Conservation (phyloP, 2,888 invertebrate genomes). For the Lepidochrysops patricia region DNA sequence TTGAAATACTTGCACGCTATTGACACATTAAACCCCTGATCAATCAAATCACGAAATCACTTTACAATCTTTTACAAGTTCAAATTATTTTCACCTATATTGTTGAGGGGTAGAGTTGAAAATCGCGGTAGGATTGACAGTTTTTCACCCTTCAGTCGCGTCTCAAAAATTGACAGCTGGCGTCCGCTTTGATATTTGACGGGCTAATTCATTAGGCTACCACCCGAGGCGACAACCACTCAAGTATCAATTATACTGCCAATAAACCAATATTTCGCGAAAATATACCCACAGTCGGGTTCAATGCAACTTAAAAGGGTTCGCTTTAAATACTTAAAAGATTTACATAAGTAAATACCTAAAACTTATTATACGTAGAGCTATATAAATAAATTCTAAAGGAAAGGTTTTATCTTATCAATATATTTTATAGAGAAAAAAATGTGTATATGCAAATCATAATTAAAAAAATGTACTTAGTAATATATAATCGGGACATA, state of each 20-base stretch:
- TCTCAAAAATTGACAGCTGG: constrained; percentile 57
- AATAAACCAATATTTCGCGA: background rate
- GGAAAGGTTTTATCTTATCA: no score
- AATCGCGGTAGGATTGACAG: constrained; percentile 18
- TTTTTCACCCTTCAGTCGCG: constrained; percentile 36
- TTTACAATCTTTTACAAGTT: constrained; percentile 25
- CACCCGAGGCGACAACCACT: constrained; percentile 31
- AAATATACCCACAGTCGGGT: background rate
- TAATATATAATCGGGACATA: no score
- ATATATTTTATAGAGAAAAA: no score
- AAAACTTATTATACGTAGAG: no score
- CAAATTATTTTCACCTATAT: constrained; percentile 19
- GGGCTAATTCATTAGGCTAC: constrained; percentile 52
- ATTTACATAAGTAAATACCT: no score
- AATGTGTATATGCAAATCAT: no score
- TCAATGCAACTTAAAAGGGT: background rate
- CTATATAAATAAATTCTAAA: no score
- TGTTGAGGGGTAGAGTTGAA: constrained; percentile 15
- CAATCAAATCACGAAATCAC: constrained; percentile 44
- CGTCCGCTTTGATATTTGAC: constrained; percentile 59
- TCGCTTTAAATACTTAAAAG: no score
- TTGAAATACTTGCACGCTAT: constrained; percentile 37
- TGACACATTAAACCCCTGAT: constrained; percentile 47
- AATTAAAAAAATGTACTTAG: no score
- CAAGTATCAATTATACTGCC: constrained; percentile 10